These are phyloP conservation scores for Limonius californicus DNA, from an alignment of 1,140 invertebrate species.

Conservation along the genomic window DNA sequence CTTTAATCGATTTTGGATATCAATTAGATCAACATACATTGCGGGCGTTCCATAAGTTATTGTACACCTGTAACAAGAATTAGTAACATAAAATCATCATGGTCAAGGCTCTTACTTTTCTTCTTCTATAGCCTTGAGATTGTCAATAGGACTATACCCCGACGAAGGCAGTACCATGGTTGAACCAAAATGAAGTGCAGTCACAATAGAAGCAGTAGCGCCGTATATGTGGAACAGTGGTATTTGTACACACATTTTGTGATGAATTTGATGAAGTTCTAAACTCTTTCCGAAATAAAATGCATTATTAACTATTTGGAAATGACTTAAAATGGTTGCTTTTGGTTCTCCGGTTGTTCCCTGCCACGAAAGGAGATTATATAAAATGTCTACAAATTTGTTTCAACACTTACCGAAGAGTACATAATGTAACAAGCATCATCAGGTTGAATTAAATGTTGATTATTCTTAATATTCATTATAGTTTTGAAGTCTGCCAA, in stretches of 20 bases:
- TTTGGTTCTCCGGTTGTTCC: slow-evolving; percentile 87
- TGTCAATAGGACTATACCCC: slow-evolving; percentile 64
- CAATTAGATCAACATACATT: slow-evolving; percentile 88
- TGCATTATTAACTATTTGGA: slow-evolving; percentile 82
- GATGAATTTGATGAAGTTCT: slow-evolving; percentile 52
- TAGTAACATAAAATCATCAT: not conserved
- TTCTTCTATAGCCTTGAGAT: slow-evolving; percentile 60
- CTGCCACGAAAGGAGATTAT: slow-evolving; percentile 47
- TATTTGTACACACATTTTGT: slow-evolving; percentile 70
- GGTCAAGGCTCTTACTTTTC: slow-evolving; percentile 59
- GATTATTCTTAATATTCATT: slow-evolving; percentile 46
- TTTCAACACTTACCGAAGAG: slow-evolving; percentile 66
- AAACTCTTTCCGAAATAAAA: slow-evolving; percentile 61
- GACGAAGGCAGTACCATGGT: slow-evolving; percentile 69
- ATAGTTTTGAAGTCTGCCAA: slow-evolving; percentile 38
- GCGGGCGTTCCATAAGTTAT: slow-evolving; percentile 91
- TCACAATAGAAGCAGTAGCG: slow-evolving; percentile 65
- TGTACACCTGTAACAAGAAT: slow-evolving; percentile 59
- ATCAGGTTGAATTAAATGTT: slow-evolving; percentile 58
- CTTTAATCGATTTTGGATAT: slow-evolving; percentile 50
- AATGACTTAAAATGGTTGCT: slow-evolving; percentile 78
- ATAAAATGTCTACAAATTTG: not conserved
- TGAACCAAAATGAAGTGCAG: slow-evolving; percentile 60
- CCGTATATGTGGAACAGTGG: slow-evolving; percentile 94
- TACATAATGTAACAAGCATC: slow-evolving; percentile 75